Evolutionary conservation across 2,888 invertebrate species (phyloP), one percentile per base, ranked within the genome.

Genomic region (Hemistola chrysoprasaria): DNA sequence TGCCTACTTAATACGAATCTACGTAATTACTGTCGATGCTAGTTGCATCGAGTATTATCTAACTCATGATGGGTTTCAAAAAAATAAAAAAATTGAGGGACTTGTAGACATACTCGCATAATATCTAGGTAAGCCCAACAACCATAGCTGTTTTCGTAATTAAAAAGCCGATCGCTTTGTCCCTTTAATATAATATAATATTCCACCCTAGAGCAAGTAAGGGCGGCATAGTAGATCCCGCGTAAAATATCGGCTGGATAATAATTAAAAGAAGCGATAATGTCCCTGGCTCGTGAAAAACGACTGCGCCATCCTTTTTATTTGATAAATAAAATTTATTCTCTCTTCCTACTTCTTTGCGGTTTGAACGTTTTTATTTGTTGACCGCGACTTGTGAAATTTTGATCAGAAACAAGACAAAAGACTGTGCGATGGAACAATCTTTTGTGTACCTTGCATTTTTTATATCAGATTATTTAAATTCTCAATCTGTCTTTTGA

Each of bases 251-350:
- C 70, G 83, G 84, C 63, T 76, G 87, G 84, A 86, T 87, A 86
- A 87, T 88, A 87, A 88, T 88, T 88, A 88, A 87, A 87, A 86
- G 84, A 77, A 77, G 86, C 82, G 87, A 87, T 88, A 87, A 88
- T 84, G 87, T 88, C 88, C 81, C 79, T 65, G 67, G 62, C 67
- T 78, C 79, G 82, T 88, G 86, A 88, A 85, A 83, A 86, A 88
- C 87, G 87, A 85, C 67, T 81, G 65, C 69, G 63, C 85, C 85
- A 86, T 86, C 86, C 86, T 87, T 87, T 84, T 88, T 86, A 88
- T 88, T 87, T 87, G 88, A 88, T 88, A 88, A 88, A 87, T 87
- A 88, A 82, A 87, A 88, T 88, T 88, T 87, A 88, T 88, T 80
- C 73, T 75, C 72, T 63, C 62, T 71, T 67, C 68, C 66, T 66